phyloP scores from a whole-genome alignment of 2,113 vertebrate species.

The Mormoops blainvillei region DNA sequence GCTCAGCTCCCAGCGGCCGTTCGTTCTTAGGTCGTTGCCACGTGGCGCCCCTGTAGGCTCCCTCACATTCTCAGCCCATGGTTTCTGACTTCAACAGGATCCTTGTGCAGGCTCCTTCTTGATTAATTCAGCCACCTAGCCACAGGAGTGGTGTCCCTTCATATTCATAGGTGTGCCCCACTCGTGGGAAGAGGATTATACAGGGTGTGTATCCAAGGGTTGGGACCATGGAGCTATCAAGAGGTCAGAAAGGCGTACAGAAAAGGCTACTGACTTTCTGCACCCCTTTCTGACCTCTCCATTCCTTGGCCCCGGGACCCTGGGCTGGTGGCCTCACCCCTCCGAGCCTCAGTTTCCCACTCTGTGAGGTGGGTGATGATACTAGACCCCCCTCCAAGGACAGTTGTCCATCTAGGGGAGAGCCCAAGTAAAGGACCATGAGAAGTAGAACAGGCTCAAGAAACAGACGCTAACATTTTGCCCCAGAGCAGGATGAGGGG shows the following conservation, averaged over 20 bases:
- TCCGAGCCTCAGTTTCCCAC: neutral
- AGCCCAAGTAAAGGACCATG: neutral
- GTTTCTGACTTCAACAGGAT: neutral
- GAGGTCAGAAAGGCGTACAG: neutral
- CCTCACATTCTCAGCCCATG: neutral
- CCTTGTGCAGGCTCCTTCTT: neutral
- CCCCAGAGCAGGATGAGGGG: neutral
- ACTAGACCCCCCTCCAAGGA: too few species aligned
- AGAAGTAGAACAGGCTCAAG: neutral
- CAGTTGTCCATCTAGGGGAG: neutral
- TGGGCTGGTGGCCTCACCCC: neutral
- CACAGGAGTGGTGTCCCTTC: neutral
- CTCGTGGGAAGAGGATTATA: neutral
- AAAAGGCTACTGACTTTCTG: neutral
- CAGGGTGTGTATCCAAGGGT: accelerated
- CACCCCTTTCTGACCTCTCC: neutral
- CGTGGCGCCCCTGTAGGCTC: neutral
- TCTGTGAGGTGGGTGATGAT: neutral
- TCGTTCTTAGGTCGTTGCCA: neutral
- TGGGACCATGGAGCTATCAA: accelerated
- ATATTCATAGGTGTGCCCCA: neutral
- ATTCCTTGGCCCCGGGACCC: neutral
- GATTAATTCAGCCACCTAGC: neutral
- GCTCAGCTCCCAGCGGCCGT: neutral
- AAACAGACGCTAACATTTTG: neutral